phyloP scores from a whole-genome alignment of 2,797 vertebrate species.

The Semotilus atromaculatus region DNA sequence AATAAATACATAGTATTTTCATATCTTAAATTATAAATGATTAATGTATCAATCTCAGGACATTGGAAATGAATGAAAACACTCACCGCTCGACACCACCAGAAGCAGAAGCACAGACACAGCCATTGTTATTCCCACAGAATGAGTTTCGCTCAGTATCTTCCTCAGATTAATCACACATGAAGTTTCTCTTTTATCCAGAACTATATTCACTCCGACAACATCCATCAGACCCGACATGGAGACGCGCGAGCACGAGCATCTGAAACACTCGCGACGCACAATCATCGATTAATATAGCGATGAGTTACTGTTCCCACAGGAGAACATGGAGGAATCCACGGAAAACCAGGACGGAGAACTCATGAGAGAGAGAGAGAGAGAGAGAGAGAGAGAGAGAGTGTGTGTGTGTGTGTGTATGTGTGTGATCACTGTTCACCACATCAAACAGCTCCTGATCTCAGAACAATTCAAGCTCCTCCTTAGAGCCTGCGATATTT shows the following conservation, averaged over 20 bases:
- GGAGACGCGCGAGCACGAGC: not conserved
- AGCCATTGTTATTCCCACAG: constrained; percentile 38
- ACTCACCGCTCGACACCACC: constrained; percentile 52
- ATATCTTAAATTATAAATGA: too few species aligned
- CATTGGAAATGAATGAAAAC: not conserved
- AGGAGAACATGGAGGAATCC: not conserved
- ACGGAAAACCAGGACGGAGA: not conserved
- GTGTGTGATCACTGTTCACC: not conserved
- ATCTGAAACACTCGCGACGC: constrained; percentile 37
- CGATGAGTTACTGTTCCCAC: constrained; percentile 1
- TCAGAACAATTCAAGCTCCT: not conserved
- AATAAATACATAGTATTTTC: not conserved
- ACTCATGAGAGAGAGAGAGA: too few species aligned
- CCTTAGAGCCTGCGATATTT: not conserved
- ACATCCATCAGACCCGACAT: not conserved
- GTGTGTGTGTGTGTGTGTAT: not conserved
- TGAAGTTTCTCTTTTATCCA: not conserved
- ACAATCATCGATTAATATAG: constrained; percentile 21
- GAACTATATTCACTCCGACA: not conserved
- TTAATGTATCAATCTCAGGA: not conserved
- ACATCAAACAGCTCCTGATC: constrained; percentile 8
- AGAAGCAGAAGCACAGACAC: not conserved
- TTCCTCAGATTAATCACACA: not conserved
- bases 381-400: not conserved
- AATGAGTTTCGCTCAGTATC: not conserved